Evolutionary conservation across 2,797 vertebrate genomes (phyloP).

Genomic region (Poecilia wingei): DNA sequence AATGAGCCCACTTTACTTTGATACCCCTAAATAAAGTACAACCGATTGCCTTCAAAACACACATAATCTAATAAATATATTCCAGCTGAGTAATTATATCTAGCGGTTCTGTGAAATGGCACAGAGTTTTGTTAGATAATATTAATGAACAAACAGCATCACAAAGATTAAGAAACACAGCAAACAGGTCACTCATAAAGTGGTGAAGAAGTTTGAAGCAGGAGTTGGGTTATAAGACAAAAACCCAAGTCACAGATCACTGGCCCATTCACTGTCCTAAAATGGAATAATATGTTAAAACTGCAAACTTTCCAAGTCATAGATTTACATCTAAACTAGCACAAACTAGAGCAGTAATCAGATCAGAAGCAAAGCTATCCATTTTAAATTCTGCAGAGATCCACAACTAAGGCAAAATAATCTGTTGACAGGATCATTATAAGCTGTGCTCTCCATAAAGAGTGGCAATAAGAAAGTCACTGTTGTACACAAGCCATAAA

Average conservation of each 20-base stretch:
- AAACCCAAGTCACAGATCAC: neutral
- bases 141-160: neutral
- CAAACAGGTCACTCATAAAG: neutral
- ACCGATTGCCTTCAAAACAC: neutral
- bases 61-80: neutral
- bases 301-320: neutral
- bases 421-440: neutral
- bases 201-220: neutral
- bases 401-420: neutral
- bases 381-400: neutral
- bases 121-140: neutral
- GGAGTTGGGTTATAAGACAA: neutral
- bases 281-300: neutral
- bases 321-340: neutral
- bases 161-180: neutral
- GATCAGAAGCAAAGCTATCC: neutral
- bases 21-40: neutral
- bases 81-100: neutral
- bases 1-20: neutral
- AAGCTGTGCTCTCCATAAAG: neutral
- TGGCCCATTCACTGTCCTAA: neutral
- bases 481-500: neutral
- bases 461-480: neutral
- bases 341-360: neutral
- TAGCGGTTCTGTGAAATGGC: neutral